Base-by-base conservation (phyloP, 2,113 vertebrate genomes). In the Rattus norvegicus region DNA sequence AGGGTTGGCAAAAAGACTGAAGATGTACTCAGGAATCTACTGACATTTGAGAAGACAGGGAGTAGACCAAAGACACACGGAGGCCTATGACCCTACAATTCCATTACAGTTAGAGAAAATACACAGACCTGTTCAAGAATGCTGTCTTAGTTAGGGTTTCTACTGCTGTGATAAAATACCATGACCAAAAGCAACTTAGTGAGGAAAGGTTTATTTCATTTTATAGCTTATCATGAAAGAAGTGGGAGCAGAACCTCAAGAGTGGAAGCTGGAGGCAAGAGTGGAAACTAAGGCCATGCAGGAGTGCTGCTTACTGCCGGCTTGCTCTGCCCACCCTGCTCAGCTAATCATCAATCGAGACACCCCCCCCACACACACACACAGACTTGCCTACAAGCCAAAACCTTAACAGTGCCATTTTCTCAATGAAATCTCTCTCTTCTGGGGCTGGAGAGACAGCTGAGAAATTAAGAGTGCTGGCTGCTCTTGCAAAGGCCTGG, bases 41-140 rank as follows among this genome's bases (percentile, higher is more conserved):
- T 28, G 63, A 52, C 0, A 11, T 94, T 14, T 77, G 88, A 88
- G 14, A 92, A 83, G 39, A 73, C 28, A 77, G 67, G 7, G 30
- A 72, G 59, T 13, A 61, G 84, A 76, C 83, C 65, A 95, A 96
- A 93, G 26, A 91, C 16, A 70, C 22, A 69, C 1, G 17, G 14
- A 83, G 20, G 28, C 14, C 39, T 39, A 54, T 43, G 63, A 88
- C 28, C 28, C 52, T 17, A 52, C 39, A 93, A 61, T 65, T 96
- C 39, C 5, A 69, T 16, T 90, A 49, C 28, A 81, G 33, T 70
- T 83, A 61, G 33, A 92, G 54, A 90, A 96, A 91, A 54, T 76
- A 81, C 87, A 96, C 4, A 94, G 11, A 88, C 36, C 28, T 67
- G 87, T 33, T 43, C 39, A 94, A 94, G 47, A 95, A 95, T 76